Evolutionary conservation across 2,888 invertebrate genomes (phyloP).

Genomic region (Brachylomia viminalis): DNA sequence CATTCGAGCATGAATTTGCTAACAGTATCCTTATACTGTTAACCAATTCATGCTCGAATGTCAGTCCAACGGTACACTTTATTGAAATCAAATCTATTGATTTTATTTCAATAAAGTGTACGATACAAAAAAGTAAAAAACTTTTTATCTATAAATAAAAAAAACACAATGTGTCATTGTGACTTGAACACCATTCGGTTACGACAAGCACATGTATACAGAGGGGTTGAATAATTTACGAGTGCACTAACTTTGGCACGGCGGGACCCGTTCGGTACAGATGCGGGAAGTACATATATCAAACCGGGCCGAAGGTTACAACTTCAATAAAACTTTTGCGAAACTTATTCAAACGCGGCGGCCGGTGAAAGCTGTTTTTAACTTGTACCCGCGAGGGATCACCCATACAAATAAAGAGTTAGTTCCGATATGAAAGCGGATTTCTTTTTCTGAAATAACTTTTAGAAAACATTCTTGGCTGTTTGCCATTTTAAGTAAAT

Average conservation of each 20-base stretch:
- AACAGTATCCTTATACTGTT: no score
- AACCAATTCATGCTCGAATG: no score
- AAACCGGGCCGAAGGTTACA: conserved; percentile 83
- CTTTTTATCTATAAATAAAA: conserved; percentile 58
- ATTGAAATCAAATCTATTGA: no score
- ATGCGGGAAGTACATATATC: conserved; percentile 86
- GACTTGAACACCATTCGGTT: conserved; percentile 77
- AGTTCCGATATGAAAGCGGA: conserved; percentile 80
- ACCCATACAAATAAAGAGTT: conserved; percentile 88
- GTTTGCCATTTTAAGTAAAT: conserved; percentile 73
- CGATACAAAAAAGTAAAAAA: neutral
- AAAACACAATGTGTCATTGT: conserved; percentile 75
- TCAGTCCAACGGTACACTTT: no score
- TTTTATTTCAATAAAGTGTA: neutral
- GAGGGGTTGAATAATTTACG: conserved; percentile 89
- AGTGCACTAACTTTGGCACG: conserved; percentile 85
- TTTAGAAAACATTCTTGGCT: conserved; percentile 74
- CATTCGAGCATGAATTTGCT: neutral
- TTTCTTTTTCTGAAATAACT: conserved; percentile 79
- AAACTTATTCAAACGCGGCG: conserved; percentile 83
- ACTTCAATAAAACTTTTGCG: conserved; percentile 83
- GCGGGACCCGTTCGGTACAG: conserved; percentile 78
- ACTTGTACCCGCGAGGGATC: conserved; percentile 86
- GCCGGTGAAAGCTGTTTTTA: conserved; percentile 87
- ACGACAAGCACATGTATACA: conserved; percentile 81